These are phyloP conservation scores for Colostygia pectinataria DNA, from an alignment of 2,888 invertebrate genomes.

Conservation along the genomic window DNA sequence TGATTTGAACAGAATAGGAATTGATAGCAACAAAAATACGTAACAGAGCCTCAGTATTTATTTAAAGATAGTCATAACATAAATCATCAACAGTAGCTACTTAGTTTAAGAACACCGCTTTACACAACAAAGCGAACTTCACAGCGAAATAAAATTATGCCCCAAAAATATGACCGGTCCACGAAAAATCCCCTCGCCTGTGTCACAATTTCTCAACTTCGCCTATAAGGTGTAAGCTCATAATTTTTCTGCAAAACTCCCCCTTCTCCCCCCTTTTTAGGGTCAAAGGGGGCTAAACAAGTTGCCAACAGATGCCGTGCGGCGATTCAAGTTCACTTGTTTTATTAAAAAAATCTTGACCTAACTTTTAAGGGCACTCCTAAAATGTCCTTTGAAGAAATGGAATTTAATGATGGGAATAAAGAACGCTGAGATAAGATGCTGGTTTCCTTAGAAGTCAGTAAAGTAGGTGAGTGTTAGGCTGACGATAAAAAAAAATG, in stretches of 20 bases:
- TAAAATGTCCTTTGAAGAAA: slow-evolving; percentile 29
- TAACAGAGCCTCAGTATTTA: no score
- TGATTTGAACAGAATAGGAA: no score
- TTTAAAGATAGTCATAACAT: no score
- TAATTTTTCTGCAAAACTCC: slow-evolving; percentile 36
- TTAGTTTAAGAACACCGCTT: no score
- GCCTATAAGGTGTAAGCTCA: slow-evolving; percentile 45
- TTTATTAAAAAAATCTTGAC: slow-evolving; percentile 61
- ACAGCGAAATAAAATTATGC: slow-evolving; percentile 15
- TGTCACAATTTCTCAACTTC: slow-evolving; percentile 49
- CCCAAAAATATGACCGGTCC: slow-evolving; percentile 17
- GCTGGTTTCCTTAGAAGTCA: slow-evolving; percentile 3
- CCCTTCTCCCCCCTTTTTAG: slow-evolving; percentile 29
- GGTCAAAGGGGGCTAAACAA: slow-evolving; percentile 40
- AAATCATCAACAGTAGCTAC: no score
- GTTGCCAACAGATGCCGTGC: slow-evolving; percentile 52
- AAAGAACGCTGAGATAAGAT: slow-evolving; percentile 13
- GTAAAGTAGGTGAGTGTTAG: background rate
- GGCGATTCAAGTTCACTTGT: slow-evolving; percentile 57
- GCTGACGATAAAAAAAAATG: background rate
- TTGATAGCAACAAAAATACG: no score
- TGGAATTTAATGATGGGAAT: slow-evolving; percentile 34
- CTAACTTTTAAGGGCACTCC: slow-evolving; percentile 43
- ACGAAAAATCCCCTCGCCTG: slow-evolving; percentile 22
- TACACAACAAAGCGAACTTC: background rate